Evolutionary conservation across 2,797 vertebrate species (phyloP), one percentile per base, ranked within the genome.

Genomic region (Acanthopagrus latus): DNA sequence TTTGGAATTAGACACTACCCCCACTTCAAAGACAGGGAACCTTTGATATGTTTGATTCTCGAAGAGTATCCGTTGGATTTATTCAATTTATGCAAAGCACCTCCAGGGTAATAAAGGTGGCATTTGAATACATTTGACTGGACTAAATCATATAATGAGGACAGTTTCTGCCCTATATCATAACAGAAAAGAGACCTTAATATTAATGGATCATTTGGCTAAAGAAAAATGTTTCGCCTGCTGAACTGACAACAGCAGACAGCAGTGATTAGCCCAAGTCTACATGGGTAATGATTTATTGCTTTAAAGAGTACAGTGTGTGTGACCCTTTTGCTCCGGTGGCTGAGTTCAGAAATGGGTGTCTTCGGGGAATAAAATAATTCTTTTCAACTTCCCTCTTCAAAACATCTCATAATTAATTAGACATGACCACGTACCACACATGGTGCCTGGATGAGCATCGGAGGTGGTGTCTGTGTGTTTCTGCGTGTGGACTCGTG

Each of bases 61-160:
- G 62, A 90, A 33, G 92, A 95, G 93, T 95, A 94, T 93, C 90
- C 87, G 88, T 86, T 88, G 92, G 94, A 95, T 95, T 95, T 95
- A 95, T 96, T 95, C 94, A 95, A 94, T 96, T 95, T 95, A 96
- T 96, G 95, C 95, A 95, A 95, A 95, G 92, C 90, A 95, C 94
- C 94, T 95, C 92, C 81, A 91, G 95, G 94, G 94, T 95, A 95
- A 94, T 95, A 95, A 95, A 96, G 95, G 95, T 96, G 94, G 93
- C 92, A 89, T 95, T 95, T 95, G 94, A 96, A 96, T 96, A 95
- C 91, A 95, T 96, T 95, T 94, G 94, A 94, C 91, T 93, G 92
- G 93, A 94, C 94, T 94, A 94, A 94, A 95, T 95, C 93, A 93
- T 88, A 95, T 94, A 94, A 95, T 94, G 93, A 95, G 92, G 91